Evolutionary conservation across 92 coral and sea anemone genomes (phyloP).

Genomic region (Desmophyllum pertusum): DNA sequence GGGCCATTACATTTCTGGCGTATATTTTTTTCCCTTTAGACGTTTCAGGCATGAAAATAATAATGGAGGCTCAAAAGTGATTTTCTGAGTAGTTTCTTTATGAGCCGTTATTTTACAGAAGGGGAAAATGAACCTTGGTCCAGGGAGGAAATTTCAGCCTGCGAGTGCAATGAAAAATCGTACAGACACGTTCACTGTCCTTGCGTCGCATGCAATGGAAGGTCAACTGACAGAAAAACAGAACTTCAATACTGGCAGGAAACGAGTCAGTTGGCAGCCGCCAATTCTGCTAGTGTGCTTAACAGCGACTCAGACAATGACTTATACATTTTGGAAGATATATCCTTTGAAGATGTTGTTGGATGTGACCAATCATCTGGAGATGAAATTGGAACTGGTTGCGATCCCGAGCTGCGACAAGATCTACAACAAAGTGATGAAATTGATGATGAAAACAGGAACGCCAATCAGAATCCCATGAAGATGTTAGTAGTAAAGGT

Average conservation of each 20-base stretch:
- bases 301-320: conserved; percentile 28
- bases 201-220: conserved; percentile 62
- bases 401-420: conserved; percentile 2
- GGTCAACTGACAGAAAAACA: conserved; percentile 70
- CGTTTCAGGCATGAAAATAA: too few species aligned
- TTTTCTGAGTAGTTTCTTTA: too few species aligned
- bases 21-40: too few species aligned
- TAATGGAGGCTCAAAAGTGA: too few species aligned
- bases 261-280: conserved; percentile 26
- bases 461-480: conserved; percentile 46
- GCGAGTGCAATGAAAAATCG: conserved; percentile 58
- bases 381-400: conserved; percentile 17
- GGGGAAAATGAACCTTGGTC: too few species aligned
- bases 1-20: too few species aligned
- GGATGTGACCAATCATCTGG: not conserved
- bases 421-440: conserved; percentile 34
- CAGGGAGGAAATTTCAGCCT: too few species aligned
- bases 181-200: conserved; percentile 83
- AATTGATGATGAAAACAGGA: conserved; percentile 24
- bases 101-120: too few species aligned
- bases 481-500: conserved; percentile 62
- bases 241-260: conserved; percentile 72
- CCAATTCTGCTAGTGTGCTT: conserved; percentile 4
- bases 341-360: conserved; percentile 24
- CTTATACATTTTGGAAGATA: conserved; percentile 25